Conservation (phyloP, 2,113 vertebrate species). For the Cyphomyrus discorhynchus region DNA sequence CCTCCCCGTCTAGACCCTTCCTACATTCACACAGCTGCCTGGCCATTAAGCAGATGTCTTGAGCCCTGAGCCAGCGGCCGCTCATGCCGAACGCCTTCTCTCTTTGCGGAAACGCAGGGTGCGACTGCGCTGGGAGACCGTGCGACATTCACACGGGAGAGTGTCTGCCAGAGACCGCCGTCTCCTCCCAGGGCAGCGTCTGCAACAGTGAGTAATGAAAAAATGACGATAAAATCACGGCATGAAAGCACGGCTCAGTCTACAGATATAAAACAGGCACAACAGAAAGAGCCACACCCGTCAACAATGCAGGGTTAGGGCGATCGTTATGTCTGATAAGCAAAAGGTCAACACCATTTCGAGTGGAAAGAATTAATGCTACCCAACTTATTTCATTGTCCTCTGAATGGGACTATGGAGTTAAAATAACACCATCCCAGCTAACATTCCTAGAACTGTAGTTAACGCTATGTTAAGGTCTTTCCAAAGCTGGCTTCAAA, state of each 20-base stretch:
- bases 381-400: not conserved
- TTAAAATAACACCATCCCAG: not conserved
- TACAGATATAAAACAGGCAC: not conserved
- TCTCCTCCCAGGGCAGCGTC: slow-evolving; percentile 45
- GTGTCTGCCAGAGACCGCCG: slow-evolving; percentile 65
- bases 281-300: not conserved
- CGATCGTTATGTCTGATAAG: not conserved
- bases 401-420: not conserved
- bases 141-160: slow-evolving; percentile 85
- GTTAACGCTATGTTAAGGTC: not conserved
- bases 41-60: slow-evolving; percentile 39
- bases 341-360: not conserved
- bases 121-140: slow-evolving; percentile 75
- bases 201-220: slow-evolving; percentile 60
- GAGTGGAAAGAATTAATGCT: not conserved
- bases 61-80: slow-evolving; percentile 22
- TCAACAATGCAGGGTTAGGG: not conserved
- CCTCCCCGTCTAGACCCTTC: slow-evolving; percentile 26
- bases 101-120: slow-evolving; percentile 59
- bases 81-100: slow-evolving; percentile 10
- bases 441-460: not conserved
- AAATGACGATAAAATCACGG: not conserved
- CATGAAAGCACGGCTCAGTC: not conserved
- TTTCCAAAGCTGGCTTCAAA: not conserved
- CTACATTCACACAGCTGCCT: slow-evolving; percentile 33